Evolutionary conservation across 1,140 invertebrate species (phyloP), one percentile per base, ranked within the genome.

Genomic region (Trachelipus rathkii): DNA sequence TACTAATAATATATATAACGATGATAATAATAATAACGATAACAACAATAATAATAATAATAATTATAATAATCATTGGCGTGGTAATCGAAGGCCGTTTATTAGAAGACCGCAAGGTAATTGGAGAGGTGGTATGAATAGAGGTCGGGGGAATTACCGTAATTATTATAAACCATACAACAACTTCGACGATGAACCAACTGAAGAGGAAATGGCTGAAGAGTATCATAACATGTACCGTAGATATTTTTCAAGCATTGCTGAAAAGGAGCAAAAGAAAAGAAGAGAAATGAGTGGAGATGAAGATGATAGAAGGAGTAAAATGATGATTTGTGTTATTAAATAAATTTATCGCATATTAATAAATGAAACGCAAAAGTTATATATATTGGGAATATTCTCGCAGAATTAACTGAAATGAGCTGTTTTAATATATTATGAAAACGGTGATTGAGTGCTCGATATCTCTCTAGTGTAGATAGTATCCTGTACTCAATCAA

Each of bases 191-290:
- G 13, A 71, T 24, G 15, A 13, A 11, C 69, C 69, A 15, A 23
- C 13, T 33, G 21, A 19, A 60, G 53, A 75, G 19, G 73, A 75
- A 44, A 60, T 68, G 33, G 44, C 53, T n/a, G 73, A 75, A 33
- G 60, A 75, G 43, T 75, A 67, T 60, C 73, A 75, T 23, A 13
- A 60, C 19, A 75, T 75, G 73, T 75, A 75, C 19, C 73, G 68
- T 11, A 75, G 68, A 43, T 75, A 75, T 44, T 75, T 75, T n/a
- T 68, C 33, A 15, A 75, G 73, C 23, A 75, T 75, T 15, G 73
- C 73, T 2, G 73, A 75, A 19, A 75, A 75, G 19, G 73, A 75
- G 19, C 11, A 13, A 8, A 60, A 60, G 11, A 60, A 60, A 19
- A 60, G 50, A 19, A 60, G 8, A 8, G 50, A 60, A 60, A 3